Conservation (phyloP, 2,888 invertebrate genomes). For the Eugnorisma glareosa region DNA sequence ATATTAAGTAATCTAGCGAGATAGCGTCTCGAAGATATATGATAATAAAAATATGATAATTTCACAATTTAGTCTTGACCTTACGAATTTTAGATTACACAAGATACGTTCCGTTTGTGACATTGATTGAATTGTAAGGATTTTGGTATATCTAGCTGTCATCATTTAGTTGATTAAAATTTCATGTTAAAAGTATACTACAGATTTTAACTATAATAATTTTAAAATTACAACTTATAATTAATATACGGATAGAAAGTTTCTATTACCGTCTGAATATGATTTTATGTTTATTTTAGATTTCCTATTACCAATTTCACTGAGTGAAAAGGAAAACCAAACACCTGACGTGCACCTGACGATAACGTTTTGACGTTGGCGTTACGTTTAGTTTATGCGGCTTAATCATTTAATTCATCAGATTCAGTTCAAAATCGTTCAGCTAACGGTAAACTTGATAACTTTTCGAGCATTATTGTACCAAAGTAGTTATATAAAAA, state of each 20-base stretch:
- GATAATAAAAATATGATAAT: constrained; percentile 63
- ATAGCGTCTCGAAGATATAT: constrained; percentile 49
- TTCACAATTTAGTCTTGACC: constrained; percentile 62
- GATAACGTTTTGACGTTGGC: constrained; percentile 40
- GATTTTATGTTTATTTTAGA: accelerated
- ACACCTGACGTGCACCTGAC: constrained; percentile 22
- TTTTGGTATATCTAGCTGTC: background rate
- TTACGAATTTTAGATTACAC: constrained; percentile 64
- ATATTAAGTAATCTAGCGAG: constrained; percentile 56
- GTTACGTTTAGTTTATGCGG: constrained; percentile 37
- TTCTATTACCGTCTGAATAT: too few relatives aligned
- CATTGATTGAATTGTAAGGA: constrained; percentile 33
- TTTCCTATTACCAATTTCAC: background rate
- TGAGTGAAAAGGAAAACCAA: constrained; percentile 10
- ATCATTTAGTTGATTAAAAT: background rate
- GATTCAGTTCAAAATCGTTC: background rate
- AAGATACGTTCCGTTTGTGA: constrained; percentile 52
- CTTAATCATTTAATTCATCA: background rate
- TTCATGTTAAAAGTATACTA: background rate
- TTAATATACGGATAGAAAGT: background rate
- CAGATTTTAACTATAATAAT: too few relatives aligned
- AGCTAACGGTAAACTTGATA: too few relatives aligned
- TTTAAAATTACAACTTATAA: background rate
- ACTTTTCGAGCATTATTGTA: too few relatives aligned
- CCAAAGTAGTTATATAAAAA: background rate